Base-by-base conservation (phyloP, 2,113 vertebrate genomes). In the Bubo blakistoni region DNA sequence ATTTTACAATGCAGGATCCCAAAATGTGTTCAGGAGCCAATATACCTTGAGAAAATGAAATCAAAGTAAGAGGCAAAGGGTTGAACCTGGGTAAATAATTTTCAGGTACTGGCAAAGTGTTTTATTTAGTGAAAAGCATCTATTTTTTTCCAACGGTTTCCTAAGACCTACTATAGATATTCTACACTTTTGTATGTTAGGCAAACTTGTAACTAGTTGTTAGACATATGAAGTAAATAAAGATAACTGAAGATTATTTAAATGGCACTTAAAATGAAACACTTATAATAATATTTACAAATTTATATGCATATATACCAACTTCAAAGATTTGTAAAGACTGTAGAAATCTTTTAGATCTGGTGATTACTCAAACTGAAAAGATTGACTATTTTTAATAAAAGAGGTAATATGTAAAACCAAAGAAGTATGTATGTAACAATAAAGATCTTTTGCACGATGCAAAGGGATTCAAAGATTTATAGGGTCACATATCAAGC, bases 11-110 rank as follows among this genome's bases (percentile, higher is more conserved):
- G 90, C 40, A 88, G 52, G 91, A 88, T 67, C 92, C 84, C 71
- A 96, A 86, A 93, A 93, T 72, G 44, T 88, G 84, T 94, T 96
- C 96, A 95, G 89, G 94, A 96, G 89, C 82, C 16, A 78, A 30
- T 82, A 73, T 90, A 90, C 95, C 95, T 96, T 80, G 32, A 81
- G 96, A 96, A 94, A 88, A 92, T 91, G 74, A 96, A 95, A 95
- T 82, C 82, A 95, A 97, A 95, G 67, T 34, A 71, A 91, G 70
- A 88, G 55, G n/a, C 34, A 94, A 88, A 88, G 47, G 8, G 7
- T 42, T 94, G 80, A 96, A 69, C 15, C 62, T 51, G 66, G 85
- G 76, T 66, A 81, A 88, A 81, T 85, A 80, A 51, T 63, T 94
- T 55, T 34, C 49, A 88, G 55, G 20, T 69, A 82, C 67, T 54